Percentiles rank a stretch among this genome's conserved stretches.
Evolutionary conservation across 2,797 vertebrate genomes (phyloP).

Genomic region (Falco rusticolus): DNA sequence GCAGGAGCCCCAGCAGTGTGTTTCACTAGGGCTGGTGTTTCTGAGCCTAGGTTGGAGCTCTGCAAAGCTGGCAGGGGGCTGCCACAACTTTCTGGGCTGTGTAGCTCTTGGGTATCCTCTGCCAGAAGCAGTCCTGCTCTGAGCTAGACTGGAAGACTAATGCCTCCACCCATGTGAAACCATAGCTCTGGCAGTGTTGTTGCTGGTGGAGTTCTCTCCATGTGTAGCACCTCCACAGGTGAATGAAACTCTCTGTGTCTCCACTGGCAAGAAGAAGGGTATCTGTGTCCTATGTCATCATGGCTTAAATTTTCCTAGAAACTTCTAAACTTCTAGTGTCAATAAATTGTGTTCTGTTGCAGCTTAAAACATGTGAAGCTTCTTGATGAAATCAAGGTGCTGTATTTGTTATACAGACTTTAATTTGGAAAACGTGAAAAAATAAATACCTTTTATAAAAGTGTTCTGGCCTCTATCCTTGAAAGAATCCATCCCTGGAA

Average conservation of each 20-base stretch:
- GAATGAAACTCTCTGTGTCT: background rate
- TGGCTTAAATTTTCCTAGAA: background rate
- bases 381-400: background rate
- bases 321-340: background rate
- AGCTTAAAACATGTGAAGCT: background rate
- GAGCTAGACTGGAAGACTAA: background rate
- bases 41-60: background rate
- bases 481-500: background rate
- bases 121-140: background rate
- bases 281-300: background rate
- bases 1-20: background rate
- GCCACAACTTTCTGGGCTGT: background rate
- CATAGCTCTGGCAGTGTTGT: background rate
- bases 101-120: background rate
- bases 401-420: background rate
- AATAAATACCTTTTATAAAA: background rate
- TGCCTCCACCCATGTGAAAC: background rate
- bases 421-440: background rate
- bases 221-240: background rate
- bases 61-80: background rate
- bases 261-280: background rate
- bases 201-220: background rate
- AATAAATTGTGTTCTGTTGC: background rate
- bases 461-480: background rate
- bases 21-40: background rate